Evolutionary conservation across 2,113 vertebrate genomes (phyloP), one percentile per base, ranked within the genome.

Genomic region (Labeo catla): DNA sequence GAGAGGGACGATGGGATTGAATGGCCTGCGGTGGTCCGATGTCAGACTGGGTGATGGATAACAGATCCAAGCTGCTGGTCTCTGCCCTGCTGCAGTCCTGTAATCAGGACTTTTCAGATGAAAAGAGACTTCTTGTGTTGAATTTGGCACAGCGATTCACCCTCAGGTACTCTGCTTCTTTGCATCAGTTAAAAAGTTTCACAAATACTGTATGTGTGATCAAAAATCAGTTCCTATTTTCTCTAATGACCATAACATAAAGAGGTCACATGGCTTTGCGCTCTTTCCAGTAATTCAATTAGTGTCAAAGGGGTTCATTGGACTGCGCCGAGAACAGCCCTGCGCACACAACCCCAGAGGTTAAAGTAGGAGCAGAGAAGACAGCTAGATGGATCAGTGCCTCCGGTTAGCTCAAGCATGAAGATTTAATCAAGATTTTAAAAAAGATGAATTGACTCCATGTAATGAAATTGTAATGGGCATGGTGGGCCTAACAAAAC

Each of bases 401-500:
- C 81, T 87, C 61, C 43, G 70, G 88, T 87, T 72, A 80, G 81
- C 86, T 89, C 79, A 87, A 87, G 86, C 88, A 85, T 87, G 86
- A 87, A 89, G 84, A 87, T 87, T 87, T 87, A 86, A 89, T 87
- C 84, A 86, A 82, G 88, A 89, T 89, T 86, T 87, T 57, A 76
- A 89, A 83, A 81, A 87, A 87, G 84, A 86, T 86, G 49, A 87
- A 89, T 89, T 87, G 88, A 79, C 84, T 89, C 84, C 82, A 86
- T 50, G 63, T 87, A 89, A 89, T 89, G 80, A 87, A 87, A 89
- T 87, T 87, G 86, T 59, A 85, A 78, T 74, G 63, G 83, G 83
- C 76, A 85, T 57, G 45, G 83, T 12, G 61, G 79, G 85, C 73
- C 34, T 16, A 88, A 78, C 52, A 4, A 19, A 74, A 79, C 72